Percentiles rank a stretch among this genome's conserved stretches.
Evolutionary conservation across 2,113 vertebrate species (phyloP).

Genomic region (Myodes glareolus): DNA sequence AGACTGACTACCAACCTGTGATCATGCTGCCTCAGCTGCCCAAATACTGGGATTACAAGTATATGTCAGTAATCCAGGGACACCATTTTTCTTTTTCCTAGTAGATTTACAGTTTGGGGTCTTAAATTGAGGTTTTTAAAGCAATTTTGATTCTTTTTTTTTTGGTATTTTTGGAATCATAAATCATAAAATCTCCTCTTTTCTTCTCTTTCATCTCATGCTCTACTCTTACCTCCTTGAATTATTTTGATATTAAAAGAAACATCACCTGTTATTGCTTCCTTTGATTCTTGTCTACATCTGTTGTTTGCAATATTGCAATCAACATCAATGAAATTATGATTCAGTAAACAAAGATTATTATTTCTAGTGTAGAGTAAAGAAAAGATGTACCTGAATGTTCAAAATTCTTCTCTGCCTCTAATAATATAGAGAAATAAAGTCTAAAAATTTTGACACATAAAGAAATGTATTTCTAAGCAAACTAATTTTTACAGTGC

Average conservation of each 20-base stretch:
- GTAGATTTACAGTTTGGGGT: not conserved
- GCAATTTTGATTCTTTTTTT: not conserved
- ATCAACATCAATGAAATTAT: not conserved
- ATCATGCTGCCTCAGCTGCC: not conserved
- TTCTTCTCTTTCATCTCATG: not conserved
- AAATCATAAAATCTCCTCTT: no score
- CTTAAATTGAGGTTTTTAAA: not conserved
- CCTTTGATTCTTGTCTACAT: not conserved
- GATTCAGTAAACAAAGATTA: conserved; percentile 31
- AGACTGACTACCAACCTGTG: not conserved
- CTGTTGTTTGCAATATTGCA: not conserved
- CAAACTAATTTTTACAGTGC: not conserved
- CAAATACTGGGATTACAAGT: not conserved
- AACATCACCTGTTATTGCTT: not conserved
- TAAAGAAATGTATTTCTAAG: conserved; percentile 52
- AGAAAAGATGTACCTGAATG: not conserved
- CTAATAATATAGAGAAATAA: conserved; percentile 32
- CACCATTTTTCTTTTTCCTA: not conserved
- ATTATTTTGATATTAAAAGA: not conserved
- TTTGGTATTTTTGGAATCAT: not conserved
- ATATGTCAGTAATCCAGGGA: not conserved
- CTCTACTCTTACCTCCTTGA: fast-evolving
- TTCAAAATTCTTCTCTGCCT: not conserved
- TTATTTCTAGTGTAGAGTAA: conserved; percentile 22
- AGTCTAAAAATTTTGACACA: not conserved